Evolutionary conservation across 2,888 invertebrate genomes (phyloP).

Genomic region (Sturmia bella): DNA sequence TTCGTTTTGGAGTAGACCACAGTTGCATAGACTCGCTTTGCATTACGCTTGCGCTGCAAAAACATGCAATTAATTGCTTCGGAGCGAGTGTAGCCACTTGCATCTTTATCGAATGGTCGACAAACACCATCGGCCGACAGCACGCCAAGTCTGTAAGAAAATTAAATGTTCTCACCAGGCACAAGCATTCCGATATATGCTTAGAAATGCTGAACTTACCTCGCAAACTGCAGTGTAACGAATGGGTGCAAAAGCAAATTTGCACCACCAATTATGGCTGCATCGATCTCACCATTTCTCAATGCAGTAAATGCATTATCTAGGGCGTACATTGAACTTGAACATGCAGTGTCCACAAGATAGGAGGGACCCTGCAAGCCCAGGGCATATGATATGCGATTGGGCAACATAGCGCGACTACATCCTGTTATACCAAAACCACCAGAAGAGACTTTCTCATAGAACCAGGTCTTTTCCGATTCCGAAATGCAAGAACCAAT

Average conservation of each 20-base stretch:
- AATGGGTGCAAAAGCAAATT: constrained; percentile 94
- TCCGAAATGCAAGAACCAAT: constrained; percentile 88
- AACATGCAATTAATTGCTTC: constrained; percentile 88
- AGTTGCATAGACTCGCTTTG: constrained; percentile 87
- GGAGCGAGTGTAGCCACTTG: constrained; percentile 91
- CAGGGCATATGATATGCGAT: constrained; percentile 93
- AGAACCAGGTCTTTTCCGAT: constrained; percentile 87
- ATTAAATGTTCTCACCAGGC: not conserved
- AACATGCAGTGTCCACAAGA: constrained; percentile 95
- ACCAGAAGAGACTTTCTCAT: constrained; percentile 85
- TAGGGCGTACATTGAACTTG: constrained; percentile 94
- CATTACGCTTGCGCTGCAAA: constrained; percentile 87
- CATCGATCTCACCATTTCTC: constrained; percentile 91
- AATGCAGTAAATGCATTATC: constrained; percentile 91
- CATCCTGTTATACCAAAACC: constrained; percentile 85
- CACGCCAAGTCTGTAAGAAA: constrained; percentile 85
- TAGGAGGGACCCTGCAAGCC: constrained; percentile 95
- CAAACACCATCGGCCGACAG: constrained; percentile 93
- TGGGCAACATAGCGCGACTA: constrained; percentile 95
- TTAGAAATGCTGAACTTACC: constrained; percentile 80
- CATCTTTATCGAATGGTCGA: constrained; percentile 93
- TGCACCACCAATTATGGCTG: constrained; percentile 93
- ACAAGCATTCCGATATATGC: not conserved
- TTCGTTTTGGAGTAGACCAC: constrained; percentile 90
- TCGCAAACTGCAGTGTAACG: constrained; percentile 92